Conservation (phyloP, 2,113 vertebrate species). For the Noctilio leporinus region DNA sequence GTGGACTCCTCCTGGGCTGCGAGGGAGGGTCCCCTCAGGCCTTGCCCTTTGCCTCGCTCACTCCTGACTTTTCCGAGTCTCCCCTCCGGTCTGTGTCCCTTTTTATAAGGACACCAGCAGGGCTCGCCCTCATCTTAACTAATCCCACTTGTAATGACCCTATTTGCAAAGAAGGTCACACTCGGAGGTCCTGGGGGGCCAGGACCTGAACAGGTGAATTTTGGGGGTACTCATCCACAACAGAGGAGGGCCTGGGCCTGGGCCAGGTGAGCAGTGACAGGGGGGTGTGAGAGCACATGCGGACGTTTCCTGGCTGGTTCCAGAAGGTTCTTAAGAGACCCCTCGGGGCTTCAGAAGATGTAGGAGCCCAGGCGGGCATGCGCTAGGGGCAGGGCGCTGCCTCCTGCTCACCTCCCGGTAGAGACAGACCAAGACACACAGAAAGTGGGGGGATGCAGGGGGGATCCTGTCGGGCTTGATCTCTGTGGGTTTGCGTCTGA, state of each 20-base stretch:
- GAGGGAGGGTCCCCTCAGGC: background rate
- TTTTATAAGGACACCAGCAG: background rate
- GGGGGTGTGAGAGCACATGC: background rate
- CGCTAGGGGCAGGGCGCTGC: background rate
- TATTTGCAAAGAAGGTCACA: background rate
- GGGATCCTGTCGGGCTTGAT: background rate
- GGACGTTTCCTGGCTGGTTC: background rate
- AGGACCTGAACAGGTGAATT: background rate
- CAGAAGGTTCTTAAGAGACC: slow-evolving; percentile 20
- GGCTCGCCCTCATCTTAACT: background rate
- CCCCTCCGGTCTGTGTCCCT: background rate
- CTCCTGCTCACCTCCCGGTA: background rate
- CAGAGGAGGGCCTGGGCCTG: background rate
- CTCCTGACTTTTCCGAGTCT: background rate
- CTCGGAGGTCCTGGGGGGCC: background rate
- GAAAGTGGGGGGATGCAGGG: background rate
- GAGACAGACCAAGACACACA: background rate
- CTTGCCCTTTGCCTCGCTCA: rapidly evolving
- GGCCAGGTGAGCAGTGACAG: background rate
- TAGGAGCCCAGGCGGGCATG: background rate
- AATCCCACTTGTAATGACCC: background rate
- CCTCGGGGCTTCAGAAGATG: background rate
- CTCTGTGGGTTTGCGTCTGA: background rate
- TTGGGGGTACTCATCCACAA: background rate
- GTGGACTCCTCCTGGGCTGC: background rate